These are phyloP conservation scores for Glomeris maerens DNA, from an alignment of 1,140 invertebrate genomes.

Conservation along the genomic window DNA sequence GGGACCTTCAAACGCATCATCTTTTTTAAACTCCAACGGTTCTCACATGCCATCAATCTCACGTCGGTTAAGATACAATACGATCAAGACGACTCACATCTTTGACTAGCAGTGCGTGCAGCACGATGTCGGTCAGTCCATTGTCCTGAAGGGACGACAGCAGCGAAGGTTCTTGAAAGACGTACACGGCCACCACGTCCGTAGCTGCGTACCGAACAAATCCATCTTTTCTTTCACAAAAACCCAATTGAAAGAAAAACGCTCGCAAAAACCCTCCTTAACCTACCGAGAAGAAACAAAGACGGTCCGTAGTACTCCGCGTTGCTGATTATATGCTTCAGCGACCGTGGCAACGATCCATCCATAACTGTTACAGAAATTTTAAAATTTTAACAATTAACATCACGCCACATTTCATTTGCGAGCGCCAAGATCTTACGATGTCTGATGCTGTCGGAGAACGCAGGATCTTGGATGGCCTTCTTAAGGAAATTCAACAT, in stretches of 20 bases:
- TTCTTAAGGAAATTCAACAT: slow-evolving; percentile 84
- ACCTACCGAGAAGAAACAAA: slow-evolving; percentile 54
- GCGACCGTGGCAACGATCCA: slow-evolving; percentile 59
- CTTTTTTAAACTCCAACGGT: background rate
- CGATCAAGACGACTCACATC: slow-evolving; percentile 39
- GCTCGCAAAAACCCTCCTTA: background rate
- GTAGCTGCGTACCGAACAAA: slow-evolving; percentile 51
- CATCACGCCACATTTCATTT: slow-evolving; percentile 7
- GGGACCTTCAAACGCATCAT: slow-evolving; percentile 44
- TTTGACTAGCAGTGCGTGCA: slow-evolving; percentile 73
- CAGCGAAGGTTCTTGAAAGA: slow-evolving; percentile 82
- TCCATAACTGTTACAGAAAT: slow-evolving; percentile 56
- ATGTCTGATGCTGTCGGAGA: slow-evolving; percentile 70
- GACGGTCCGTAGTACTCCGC: slow-evolving; percentile 84
- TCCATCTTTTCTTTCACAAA: slow-evolving; percentile 8
- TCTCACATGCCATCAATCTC: background rate
- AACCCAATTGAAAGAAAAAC: background rate
- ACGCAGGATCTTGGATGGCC: slow-evolving; percentile 50
- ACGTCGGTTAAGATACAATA: slow-evolving; percentile 1
- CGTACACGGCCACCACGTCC: slow-evolving; percentile 80
- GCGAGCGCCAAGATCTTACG: slow-evolving; percentile 31
- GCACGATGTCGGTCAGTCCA: slow-evolving; percentile 75
- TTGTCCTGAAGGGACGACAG: slow-evolving; percentile 72
- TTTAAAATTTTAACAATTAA: slow-evolving; percentile 14
- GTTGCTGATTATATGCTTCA: slow-evolving; percentile 84